These are phyloP conservation scores for Brachionus angularis DNA, from an alignment of 1,140 invertebrate species.

Conservation along the genomic window DNA sequence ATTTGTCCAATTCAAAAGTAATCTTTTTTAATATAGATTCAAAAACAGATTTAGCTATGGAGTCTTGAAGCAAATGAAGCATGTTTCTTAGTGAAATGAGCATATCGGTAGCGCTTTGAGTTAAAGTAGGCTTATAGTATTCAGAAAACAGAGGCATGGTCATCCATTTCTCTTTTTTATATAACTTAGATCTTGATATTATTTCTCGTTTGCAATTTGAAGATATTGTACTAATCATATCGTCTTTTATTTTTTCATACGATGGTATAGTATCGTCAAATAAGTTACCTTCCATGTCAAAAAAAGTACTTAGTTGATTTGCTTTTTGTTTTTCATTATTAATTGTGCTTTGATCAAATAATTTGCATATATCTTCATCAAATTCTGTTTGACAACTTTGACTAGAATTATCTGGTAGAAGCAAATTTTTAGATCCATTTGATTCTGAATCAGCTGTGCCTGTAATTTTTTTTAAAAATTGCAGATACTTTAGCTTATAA, in stretches of 20 bases:
- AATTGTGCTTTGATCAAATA: background rate
- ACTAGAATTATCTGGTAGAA: background rate
- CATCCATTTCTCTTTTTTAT: conserved; percentile 37
- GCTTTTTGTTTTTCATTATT: no score
- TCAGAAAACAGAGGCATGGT: background rate
- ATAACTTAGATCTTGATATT: conserved; percentile 3
- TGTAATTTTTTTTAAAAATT: background rate
- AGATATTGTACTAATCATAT: conserved; percentile 2
- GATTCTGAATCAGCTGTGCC: background rate
- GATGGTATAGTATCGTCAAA: conserved; percentile 26
- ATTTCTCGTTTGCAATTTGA: conserved; percentile 34
- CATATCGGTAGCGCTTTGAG: conserved; percentile 30
- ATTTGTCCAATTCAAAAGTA: conserved; percentile 20
- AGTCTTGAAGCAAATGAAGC: conserved; percentile 31
- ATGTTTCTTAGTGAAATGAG: conserved; percentile 38
- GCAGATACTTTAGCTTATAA: background rate
- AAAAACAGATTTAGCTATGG: background rate
- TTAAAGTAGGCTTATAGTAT: conserved; percentile 1
- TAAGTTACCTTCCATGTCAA: conserved; percentile 18
- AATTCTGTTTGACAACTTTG: background rate
- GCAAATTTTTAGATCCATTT: no score
- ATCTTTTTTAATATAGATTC: conserved; percentile 20
- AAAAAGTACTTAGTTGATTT: background rate
- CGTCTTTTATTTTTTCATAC: conserved; percentile 38
- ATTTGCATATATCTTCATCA: background rate